These are phyloP conservation scores for Rhinella marina DNA, from an alignment of 2,797 vertebrate species.

Conservation along the genomic window DNA sequence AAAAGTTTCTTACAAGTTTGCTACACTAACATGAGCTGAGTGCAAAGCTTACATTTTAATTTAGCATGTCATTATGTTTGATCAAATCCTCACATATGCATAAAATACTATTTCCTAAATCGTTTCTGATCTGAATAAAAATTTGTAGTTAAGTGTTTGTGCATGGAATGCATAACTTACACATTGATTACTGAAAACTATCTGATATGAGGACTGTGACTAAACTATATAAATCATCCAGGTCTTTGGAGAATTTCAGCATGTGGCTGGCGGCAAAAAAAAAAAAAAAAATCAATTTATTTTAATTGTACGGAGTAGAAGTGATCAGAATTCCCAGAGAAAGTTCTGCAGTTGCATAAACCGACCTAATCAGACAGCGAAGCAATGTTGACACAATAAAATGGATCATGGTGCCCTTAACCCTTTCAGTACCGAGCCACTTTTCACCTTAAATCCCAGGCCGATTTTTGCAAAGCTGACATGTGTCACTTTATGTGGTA, in stretches of 20 bases:
- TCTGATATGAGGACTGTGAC: background rate
- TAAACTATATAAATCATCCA: conserved; percentile 37
- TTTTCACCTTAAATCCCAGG: too few relatives aligned
- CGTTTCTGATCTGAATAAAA: conserved; percentile 17
- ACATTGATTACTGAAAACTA: conserved; percentile 37
- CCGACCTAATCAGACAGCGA: conserved; percentile 23
- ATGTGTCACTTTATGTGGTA: too few relatives aligned
- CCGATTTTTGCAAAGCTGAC: too few relatives aligned
- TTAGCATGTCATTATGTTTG: background rate
- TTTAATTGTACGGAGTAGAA: conserved; percentile 42
- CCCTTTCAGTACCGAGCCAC: too few relatives aligned
- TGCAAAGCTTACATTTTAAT: background rate
- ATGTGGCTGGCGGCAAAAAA: conserved; percentile 29
- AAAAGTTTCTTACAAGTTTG: background rate
- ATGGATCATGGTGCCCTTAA: background rate
- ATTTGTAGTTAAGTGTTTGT: conserved; percentile 14
- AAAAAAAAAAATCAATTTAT: conserved; percentile 49
- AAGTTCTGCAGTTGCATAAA: conserved; percentile 38
- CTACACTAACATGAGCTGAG: background rate
- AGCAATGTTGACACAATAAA: conserved; percentile 19
- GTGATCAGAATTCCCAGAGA: conserved; percentile 33
- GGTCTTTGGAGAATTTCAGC: conserved; percentile 40
- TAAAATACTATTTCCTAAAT: conserved; percentile 6
- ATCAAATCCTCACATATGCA: conserved; percentile 1
- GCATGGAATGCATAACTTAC: conserved; percentile 22